These are phyloP conservation scores for Oxyscelio sp. DNA, from an alignment of 2,888 invertebrate species.

Conservation along the genomic window DNA sequence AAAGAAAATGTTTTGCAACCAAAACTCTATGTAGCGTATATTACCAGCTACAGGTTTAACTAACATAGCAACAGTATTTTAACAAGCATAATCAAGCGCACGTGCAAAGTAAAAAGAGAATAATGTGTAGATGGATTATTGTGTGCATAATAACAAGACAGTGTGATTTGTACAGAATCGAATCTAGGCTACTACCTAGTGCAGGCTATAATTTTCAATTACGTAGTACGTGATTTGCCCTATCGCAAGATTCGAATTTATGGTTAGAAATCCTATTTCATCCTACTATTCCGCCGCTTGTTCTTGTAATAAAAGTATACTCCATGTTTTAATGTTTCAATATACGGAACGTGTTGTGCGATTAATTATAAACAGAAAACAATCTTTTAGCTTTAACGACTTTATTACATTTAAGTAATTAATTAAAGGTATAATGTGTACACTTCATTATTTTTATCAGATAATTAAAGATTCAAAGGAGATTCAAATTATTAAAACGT, in stretches of 20 bases:
- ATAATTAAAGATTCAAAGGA: too few relatives aligned
- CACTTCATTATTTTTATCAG: neutral
- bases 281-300: conserved; percentile 10
- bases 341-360: neutral
- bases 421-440: neutral
- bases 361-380: conserved; percentile 5
- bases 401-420: neutral
- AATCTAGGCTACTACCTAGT: conserved; percentile 79
- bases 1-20: conserved; percentile 13
- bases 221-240: conserved; percentile 70
- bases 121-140: conserved; percentile 79
- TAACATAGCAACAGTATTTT: conserved; percentile 20
- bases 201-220: conserved; percentile 75
- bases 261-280: conserved; percentile 12
- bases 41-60: conserved; percentile 33
- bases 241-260: conserved; percentile 78
- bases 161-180: conserved; percentile 76
- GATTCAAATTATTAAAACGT: too few relatives aligned
- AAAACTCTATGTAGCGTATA: neutral
- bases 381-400: neutral
- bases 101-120: conserved; percentile 84
- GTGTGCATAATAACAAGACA: conserved; percentile 82
- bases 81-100: conserved; percentile 81
- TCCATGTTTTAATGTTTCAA: neutral
- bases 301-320: conserved; percentile 15